Evolutionary conservation across 2,113 vertebrate genomes (phyloP).

Genomic region (Mustelus asterias): DNA sequence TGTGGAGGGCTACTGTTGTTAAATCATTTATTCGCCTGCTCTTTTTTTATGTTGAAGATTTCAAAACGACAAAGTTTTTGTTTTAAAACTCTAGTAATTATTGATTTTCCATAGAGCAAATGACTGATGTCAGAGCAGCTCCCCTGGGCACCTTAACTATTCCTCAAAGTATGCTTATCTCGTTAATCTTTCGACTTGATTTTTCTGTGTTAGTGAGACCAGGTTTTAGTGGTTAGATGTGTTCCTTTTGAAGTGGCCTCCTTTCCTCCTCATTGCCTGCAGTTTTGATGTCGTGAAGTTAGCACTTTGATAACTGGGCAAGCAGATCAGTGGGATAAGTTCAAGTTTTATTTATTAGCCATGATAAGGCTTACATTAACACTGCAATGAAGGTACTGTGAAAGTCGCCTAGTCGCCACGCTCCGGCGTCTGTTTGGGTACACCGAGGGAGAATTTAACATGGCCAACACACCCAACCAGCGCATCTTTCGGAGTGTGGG

Average conservation of each 20-base stretch:
- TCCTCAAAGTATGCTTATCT: constrained; percentile 2
- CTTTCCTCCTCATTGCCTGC: not conserved
- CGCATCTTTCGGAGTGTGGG: too few relatives aligned
- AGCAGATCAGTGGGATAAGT: not conserved
- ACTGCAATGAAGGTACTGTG: too few relatives aligned
- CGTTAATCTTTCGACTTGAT: not conserved
- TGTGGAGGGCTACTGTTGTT: not conserved
- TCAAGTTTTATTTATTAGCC: too few relatives aligned
- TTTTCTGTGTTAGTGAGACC: not conserved
- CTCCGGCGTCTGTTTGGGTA: too few relatives aligned
- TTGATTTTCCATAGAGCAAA: not conserved
- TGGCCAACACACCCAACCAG: too few relatives aligned
- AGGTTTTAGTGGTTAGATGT: not conserved
- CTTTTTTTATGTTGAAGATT: not conserved
- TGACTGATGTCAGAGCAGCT: not conserved
- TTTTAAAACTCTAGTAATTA: not conserved
- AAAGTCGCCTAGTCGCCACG: too few relatives aligned
- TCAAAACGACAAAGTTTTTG: not conserved
- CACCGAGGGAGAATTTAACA: too few relatives aligned
- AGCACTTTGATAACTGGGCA: not conserved
- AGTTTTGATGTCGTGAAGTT: not conserved
- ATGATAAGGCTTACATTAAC: too few relatives aligned
- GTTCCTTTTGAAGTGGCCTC: not conserved
- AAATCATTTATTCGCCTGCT: not conserved
- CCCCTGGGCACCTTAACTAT: too few relatives aligned